Base-by-base conservation (phyloP, 2,113 vertebrate species). In the Centrocercus urophasianus region DNA sequence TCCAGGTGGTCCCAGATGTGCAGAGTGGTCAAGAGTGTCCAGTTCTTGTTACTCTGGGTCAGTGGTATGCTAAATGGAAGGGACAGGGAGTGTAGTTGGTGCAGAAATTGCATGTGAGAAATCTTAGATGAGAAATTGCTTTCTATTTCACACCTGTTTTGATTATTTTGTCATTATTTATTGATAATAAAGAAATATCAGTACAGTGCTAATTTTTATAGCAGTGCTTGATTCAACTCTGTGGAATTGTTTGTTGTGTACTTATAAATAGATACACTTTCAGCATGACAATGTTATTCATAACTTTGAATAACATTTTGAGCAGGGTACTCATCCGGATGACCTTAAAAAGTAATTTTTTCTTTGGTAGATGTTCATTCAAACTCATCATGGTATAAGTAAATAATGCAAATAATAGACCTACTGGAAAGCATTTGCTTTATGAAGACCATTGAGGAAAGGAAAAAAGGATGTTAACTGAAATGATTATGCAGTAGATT, bases 401-500 rank as follows among this genome's bases (percentile, higher is more conserved):
- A 36, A 77, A 40, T 54, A 2, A 86, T 63, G 18, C 16, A 74
- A 74, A 47, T 30, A 69, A 0, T 13, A 79, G 36, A 45, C 18
- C 13, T 86, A 25, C 28, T 28, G 28, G 42, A 59, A 69, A 48
- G 10, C 5, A 6, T 52, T 79, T 25, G 20, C 19, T 90, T 95
- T 93, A 12, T 71, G 73, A 81, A 81, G 65, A 71, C 32, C 18
- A 78, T 60, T 28, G 32, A 92, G 70, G 47, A 75, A 76, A 38
- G 38, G 38, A 38, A 87, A 75, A 75, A 89, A 78, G 20, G 36
- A 70, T 13, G 14, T 47, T 61, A 87, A 87, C 21, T 79, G 63
- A 84, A 87, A 91, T n/a, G 14, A 45, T 71, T 8, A 11, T 83
- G 45, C 70, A 89, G 80, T 54, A 12, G 43, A 54, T 91, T 48